phyloP scores from a whole-genome alignment of 2,113 vertebrate genomes.

The Melanocharis versteri region DNA sequence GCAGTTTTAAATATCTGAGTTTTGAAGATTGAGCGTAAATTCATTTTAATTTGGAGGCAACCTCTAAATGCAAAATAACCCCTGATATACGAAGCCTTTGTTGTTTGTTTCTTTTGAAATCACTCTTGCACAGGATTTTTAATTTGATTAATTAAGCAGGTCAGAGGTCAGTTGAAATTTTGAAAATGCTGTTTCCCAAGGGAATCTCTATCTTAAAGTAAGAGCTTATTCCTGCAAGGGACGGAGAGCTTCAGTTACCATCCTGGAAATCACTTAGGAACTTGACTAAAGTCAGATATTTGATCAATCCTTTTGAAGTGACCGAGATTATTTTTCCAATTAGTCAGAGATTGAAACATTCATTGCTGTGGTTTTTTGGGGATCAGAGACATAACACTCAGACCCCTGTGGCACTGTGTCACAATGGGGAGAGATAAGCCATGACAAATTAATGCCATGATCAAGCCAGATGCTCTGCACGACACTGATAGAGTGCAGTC shows the following conservation, averaged over 20 bases:
- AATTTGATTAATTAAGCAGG: not conserved
- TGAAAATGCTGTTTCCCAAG: not conserved
- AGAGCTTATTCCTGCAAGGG: not conserved
- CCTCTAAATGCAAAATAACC: not conserved
- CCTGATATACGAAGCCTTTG: not conserved
- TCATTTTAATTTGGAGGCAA: not conserved
- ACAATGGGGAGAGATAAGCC: not conserved
- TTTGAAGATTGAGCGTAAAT: not conserved
- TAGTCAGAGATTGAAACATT: not conserved
- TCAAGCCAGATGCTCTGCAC: not conserved
- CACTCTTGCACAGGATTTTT: not conserved
- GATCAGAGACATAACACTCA: not conserved
- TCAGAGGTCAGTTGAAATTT: not conserved
- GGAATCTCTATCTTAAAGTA: not conserved
- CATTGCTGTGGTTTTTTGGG: not conserved
- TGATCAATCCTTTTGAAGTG: not conserved
- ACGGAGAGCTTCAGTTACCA: not conserved
- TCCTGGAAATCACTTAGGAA: not conserved
- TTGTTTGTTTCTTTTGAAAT: not conserved
- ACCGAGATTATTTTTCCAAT: not conserved
- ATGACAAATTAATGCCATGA: not conserved
- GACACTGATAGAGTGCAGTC: not conserved
- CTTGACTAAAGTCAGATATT: not conserved
- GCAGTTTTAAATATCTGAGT: not conserved
- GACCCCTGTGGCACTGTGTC: not conserved